Percentiles rank a stretch among this genome's conserved stretches.
Evolutionary conservation across 2,113 vertebrate genomes (phyloP).

Genomic region (Indri indri): DNA sequence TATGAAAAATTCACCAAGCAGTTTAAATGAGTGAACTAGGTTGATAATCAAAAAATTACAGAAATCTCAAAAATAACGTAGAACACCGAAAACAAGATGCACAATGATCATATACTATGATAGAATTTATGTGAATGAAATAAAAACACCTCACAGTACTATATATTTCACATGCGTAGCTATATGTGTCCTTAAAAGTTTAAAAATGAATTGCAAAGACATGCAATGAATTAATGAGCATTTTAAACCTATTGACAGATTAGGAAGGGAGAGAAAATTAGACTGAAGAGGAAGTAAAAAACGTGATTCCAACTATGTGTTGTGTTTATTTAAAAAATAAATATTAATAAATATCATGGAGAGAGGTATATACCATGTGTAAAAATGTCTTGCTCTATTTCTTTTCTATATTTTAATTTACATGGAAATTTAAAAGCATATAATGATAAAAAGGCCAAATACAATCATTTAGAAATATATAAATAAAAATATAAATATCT

Average conservation of each 20-base stretch:
- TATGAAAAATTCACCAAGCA: background rate
- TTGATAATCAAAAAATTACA: background rate
- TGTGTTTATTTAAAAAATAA: background rate
- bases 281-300: background rate
- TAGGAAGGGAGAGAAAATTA: background rate
- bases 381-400: background rate
- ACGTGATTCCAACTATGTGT: background rate
- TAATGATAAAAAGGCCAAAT: background rate
- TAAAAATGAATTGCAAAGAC: background rate
- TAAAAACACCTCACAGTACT: background rate
- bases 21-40: background rate
- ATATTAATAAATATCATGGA: background rate
- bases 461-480: background rate
- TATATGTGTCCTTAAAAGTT: background rate
- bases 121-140: background rate
- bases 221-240: background rate
- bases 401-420: background rate
- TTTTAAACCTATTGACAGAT: background rate
- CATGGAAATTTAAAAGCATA: background rate
- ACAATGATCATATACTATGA: background rate
- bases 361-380: background rate
- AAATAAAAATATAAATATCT: background rate
- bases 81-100: background rate
- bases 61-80: background rate
- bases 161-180: background rate